Evolutionary conservation across 2,113 vertebrate species (phyloP).

Genomic region (Prionailurus viverrinus): DNA sequence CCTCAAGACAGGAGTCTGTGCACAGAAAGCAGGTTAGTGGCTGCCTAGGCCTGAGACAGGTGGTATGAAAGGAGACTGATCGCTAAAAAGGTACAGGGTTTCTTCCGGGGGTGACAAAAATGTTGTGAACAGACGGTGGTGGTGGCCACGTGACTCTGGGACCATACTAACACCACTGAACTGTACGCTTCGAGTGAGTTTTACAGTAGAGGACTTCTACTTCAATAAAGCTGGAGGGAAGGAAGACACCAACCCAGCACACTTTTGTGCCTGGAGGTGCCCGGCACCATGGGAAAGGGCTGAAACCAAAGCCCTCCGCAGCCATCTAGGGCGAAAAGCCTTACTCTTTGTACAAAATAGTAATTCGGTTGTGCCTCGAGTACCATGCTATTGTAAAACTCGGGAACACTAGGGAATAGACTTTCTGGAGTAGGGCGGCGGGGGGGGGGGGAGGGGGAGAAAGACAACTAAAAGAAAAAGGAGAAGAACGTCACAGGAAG

Average conservation of each 20-base stretch:
- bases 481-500: not conserved
- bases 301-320: not conserved
- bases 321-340: not conserved
- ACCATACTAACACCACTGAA: not conserved
- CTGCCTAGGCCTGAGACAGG: not conserved
- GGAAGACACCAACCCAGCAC: not conserved
- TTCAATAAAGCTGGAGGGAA: not conserved
- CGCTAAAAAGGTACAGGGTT: not conserved
- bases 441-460: fast-evolving
- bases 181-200: not conserved
- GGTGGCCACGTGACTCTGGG: not conserved
- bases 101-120: not conserved
- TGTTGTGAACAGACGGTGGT: not conserved
- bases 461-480: not conserved
- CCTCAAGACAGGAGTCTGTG: not conserved
- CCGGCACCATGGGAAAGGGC: not conserved
- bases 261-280: not conserved
- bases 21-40: not conserved
- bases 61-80: not conserved
- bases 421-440: not conserved
- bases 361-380: not conserved
- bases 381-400: conserved; percentile 38
- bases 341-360: not conserved
- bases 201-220: not conserved
- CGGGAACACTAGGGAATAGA: not conserved